phyloP scores from a whole-genome alignment of 2,888 invertebrate species.

The Cryptus viduatorius region DNA sequence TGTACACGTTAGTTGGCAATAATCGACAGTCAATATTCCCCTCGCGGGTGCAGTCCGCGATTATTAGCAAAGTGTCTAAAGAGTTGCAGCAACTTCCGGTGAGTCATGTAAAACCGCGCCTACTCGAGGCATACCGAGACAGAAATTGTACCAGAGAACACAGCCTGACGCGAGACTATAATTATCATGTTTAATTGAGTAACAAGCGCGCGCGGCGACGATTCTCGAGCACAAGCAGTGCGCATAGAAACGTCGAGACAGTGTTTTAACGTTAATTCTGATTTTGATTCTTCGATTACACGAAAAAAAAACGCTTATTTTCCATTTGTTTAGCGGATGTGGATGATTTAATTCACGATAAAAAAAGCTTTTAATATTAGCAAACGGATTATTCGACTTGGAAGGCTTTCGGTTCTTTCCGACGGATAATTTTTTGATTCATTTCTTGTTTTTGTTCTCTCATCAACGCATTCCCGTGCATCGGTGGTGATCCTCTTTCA shows the following conservation, averaged over 20 bases:
- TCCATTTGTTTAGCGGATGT: too few relatives aligned
- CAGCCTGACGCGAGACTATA: slow-evolving; percentile 66
- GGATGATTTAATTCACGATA: too few relatives aligned
- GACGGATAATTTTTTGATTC: neutral
- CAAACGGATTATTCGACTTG: too few relatives aligned
- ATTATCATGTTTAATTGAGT: slow-evolving; percentile 81
- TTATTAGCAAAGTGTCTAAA: slow-evolving; percentile 42
- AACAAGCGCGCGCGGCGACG: slow-evolving; percentile 73
- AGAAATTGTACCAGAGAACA: slow-evolving; percentile 22
- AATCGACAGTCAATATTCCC: slow-evolving; percentile 23
- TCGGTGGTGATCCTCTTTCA: slow-evolving; percentile 25
- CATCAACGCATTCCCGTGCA: slow-evolving; percentile 33
- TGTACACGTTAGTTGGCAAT: neutral
- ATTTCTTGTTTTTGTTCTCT: slow-evolving; percentile 21
- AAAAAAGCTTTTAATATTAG: too few relatives aligned
- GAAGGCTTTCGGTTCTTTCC: too few relatives aligned
- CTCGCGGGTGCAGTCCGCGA: neutral
- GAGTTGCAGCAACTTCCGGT: slow-evolving; percentile 64
- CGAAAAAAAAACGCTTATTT: too few relatives aligned
- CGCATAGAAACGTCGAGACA: slow-evolving; percentile 12
- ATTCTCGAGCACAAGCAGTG: slow-evolving; percentile 64
- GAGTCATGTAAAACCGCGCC: slow-evolving; percentile 63
- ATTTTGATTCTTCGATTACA: neutral
- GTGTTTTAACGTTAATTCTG: slow-evolving; percentile 8
- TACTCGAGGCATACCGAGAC: slow-evolving; percentile 13